Evolutionary conservation across 1,140 invertebrate species (phyloP).

Genomic region (Marisa cornuarietis): DNA sequence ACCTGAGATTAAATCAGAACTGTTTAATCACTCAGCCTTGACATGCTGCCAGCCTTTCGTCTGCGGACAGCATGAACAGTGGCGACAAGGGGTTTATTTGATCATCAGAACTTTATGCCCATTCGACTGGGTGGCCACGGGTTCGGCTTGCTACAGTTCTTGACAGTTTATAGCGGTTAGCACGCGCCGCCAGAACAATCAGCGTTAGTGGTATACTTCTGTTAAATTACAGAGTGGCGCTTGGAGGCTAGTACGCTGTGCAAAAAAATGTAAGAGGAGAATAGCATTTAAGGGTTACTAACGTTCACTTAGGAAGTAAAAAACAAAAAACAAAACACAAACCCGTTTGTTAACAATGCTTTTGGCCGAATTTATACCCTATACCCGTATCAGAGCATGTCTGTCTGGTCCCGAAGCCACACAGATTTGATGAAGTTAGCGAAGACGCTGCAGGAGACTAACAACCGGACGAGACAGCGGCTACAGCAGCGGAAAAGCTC

Average conservation of each 20-base stretch:
- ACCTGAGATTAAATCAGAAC: not conserved
- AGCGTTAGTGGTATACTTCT: no score
- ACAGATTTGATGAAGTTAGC: conserved; percentile 30
- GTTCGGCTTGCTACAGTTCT: not conserved
- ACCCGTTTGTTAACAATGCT: no score
- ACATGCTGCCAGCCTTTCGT: not conserved
- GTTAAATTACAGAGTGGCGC: not conserved
- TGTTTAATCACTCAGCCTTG: not conserved
- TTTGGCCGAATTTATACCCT: not conserved
- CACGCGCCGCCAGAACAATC: not conserved
- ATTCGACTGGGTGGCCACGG: not conserved
- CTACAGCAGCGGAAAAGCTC: not conserved
- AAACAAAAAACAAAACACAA: no score
- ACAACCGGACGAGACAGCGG: conserved; percentile 12
- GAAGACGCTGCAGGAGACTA: conserved; percentile 25
- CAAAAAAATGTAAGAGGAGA: not conserved
- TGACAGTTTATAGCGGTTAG: not conserved
- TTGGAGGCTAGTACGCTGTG: not conserved
- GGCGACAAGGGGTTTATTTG: not conserved
- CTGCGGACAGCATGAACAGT: not conserved
- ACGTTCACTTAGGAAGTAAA: not conserved
- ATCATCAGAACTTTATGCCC: not conserved
- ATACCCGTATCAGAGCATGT: conserved; percentile 20
- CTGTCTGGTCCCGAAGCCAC: conserved; percentile 37
- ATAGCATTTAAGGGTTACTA: not conserved